These are phyloP conservation scores for Cremastinae sp. DNA, from an alignment of 2,888 invertebrate species.

Conservation along the genomic window DNA sequence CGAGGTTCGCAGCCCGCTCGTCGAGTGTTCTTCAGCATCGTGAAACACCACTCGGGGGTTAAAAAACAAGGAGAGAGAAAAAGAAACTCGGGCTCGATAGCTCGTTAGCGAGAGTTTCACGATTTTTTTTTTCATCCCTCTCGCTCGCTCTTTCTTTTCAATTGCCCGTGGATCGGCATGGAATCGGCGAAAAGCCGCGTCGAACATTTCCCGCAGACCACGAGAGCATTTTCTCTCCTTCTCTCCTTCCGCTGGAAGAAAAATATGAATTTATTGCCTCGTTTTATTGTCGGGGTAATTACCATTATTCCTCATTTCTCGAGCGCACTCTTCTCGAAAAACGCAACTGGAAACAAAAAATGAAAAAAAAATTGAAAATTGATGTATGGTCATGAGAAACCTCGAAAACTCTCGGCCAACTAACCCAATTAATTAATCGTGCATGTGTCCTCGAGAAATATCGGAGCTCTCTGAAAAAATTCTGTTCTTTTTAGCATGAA, in stretches of 20 bases:
- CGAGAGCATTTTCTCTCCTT: conserved; percentile 13
- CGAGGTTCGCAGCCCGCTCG: conserved; percentile 52
- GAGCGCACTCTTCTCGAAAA: background rate
- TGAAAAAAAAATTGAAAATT: background rate
- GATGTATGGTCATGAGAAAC: conserved; percentile 17
- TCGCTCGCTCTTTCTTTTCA: too few species aligned
- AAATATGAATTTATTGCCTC: conserved; percentile 31
- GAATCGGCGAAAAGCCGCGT: conserved; percentile 28
- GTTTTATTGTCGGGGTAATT: conserved; percentile 23
- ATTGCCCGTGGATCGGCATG: too few species aligned
- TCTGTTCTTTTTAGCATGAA: too few species aligned
- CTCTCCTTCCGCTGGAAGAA: background rate
- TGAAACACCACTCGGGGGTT: conserved; percentile 57
- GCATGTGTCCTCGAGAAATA: background rate
- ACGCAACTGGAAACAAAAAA: too few species aligned
- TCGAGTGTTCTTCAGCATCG: conserved; percentile 60
- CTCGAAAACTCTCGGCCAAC: conserved; percentile 40
- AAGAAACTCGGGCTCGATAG: conserved; percentile 71
- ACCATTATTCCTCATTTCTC: conserved; percentile 35
- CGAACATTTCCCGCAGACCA: conserved; percentile 44
- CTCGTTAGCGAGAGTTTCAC: conserved; percentile 77
- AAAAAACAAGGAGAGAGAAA: conserved; percentile 32
- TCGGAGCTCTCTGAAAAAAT: background rate
- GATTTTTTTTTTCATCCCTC: conserved; percentile 65
- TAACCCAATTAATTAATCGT: conserved; percentile 48